Base-by-base conservation (phyloP, 2,797 vertebrate genomes). In the Microtus californicus region DNA sequence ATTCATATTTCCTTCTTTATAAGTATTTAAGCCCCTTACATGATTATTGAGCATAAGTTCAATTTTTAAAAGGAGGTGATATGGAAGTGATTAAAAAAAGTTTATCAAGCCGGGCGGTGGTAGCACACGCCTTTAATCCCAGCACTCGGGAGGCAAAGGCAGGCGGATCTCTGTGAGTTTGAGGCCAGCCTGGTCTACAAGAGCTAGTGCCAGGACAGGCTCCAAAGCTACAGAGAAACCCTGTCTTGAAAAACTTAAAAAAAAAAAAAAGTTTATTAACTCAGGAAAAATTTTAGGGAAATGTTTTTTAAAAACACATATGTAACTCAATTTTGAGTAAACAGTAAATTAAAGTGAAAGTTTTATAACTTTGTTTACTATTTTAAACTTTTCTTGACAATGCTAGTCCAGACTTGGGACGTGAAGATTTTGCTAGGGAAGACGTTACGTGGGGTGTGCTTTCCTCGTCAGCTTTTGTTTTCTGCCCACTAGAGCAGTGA, bases 371-470 rank as follows among this genome's bases (percentile, higher is more conserved):
- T 81, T 87, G 37, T 40, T 87, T 51, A 43, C 12, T 92, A 21
- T 94, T 61, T 91, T 93, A 73, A 93, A 82, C 92, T 86, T 9
- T 87, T 15, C 29, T 95, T 74, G 56, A 77, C 76, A 90, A 73
- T 71, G 31, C 69, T 63, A 29, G 19, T 27, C 10, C 23, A 86
- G 61, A 40, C 54, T 79, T 90, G 77, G n/a, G 54, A 17, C 25
- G 31, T 78, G 7, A n/a, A 67, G 82, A 9, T 83, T 95, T 94
- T 78, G 61, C 37, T 88, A 85, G 31, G 65, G 12, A 14, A 89
- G 83, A 76, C 43, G 19, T 93, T 78, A 54, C 29, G 48, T 74
- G n/a, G 67, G 15, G n/a, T 14, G 43, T 74, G 25, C 71, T 92
- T 95, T 83, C 29, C 23, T 88, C 6, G 48, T 95, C 19, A 79